These are phyloP conservation scores for Polymixis flavicincta DNA, from an alignment of 2,888 invertebrate species.

Conservation along the genomic window DNA sequence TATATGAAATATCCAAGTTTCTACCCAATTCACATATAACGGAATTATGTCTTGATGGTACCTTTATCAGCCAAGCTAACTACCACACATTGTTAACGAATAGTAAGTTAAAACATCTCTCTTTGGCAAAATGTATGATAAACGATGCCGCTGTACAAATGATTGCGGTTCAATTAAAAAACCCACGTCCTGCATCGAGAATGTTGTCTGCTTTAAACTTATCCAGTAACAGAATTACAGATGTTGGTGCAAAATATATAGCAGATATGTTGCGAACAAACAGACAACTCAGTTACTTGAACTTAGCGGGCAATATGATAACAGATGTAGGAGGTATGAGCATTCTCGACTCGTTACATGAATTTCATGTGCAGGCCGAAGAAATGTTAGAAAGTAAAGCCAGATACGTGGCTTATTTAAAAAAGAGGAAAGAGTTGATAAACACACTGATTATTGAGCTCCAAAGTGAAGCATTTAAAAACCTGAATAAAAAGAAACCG, in stretches of 20 bases:
- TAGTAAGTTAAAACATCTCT: slow-evolving; percentile 71
- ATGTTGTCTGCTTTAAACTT: slow-evolving; percentile 75
- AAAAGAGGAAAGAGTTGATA: not conserved
- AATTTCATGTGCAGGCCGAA: slow-evolving; percentile 54
- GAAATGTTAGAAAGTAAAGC: not conserved
- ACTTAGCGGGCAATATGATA: slow-evolving; percentile 77
- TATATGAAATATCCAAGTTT: slow-evolving; percentile 77
- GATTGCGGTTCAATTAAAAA: slow-evolving; percentile 69
- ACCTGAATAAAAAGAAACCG: not conserved
- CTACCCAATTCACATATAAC: slow-evolving; percentile 73
- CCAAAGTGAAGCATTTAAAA: not conserved
- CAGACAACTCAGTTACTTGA: slow-evolving; percentile 76
- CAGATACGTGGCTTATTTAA: slow-evolving; percentile 10
- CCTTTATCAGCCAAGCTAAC: slow-evolving; percentile 71
- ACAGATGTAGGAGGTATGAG: slow-evolving; percentile 73
- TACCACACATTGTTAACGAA: slow-evolving; percentile 73
- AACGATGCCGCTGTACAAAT: slow-evolving; percentile 72
- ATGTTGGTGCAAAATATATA: slow-evolving; percentile 74
- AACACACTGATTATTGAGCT: not conserved
- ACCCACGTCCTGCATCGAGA: slow-evolving; percentile 72
- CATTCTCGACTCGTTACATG: slow-evolving; percentile 65
- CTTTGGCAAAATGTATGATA: slow-evolving; percentile 77
- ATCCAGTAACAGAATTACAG: slow-evolving; percentile 79
- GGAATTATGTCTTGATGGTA: slow-evolving; percentile 76
- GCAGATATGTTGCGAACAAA: slow-evolving; percentile 75